Percentiles rank a stretch among this genome's conserved stretches.
Conservation (phyloP, 2,888 invertebrate species). For the Lomographa bimaculata region DNA sequence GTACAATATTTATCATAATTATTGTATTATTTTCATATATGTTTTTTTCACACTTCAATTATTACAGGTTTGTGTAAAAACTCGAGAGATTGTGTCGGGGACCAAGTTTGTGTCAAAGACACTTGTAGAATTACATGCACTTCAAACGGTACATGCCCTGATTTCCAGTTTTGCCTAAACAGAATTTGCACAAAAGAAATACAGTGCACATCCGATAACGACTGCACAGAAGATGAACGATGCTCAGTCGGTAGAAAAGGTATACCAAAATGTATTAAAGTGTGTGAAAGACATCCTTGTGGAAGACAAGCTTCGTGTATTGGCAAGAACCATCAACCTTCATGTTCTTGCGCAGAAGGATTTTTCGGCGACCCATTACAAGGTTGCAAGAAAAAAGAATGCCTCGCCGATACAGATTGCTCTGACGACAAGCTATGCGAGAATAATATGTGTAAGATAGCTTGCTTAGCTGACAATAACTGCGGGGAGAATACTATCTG, state of each 20-base stretch:
- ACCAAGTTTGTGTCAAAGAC: slow-evolving; percentile 93
- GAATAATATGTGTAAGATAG: slow-evolving; percentile 92
- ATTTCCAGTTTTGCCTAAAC: slow-evolving; percentile 92
- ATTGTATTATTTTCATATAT: too few species aligned
- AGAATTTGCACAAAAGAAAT: slow-evolving; percentile 93
- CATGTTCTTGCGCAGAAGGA: slow-evolving; percentile 91
- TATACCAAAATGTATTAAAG: slow-evolving; percentile 89
- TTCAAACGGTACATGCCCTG: slow-evolving; percentile 91
- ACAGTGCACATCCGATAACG: slow-evolving; percentile 87
- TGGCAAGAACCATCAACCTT: slow-evolving; percentile 88
- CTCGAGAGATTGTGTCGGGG: slow-evolving; percentile 92
- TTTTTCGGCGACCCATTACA: slow-evolving; percentile 92
- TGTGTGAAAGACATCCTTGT: slow-evolving; percentile 89
- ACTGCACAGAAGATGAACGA: slow-evolving; percentile 89
- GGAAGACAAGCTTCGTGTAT: slow-evolving; percentile 93
- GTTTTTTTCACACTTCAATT: too few species aligned
- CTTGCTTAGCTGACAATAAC: slow-evolving; percentile 91
- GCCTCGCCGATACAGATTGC: slow-evolving; percentile 88
- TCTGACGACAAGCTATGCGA: slow-evolving; percentile 93
- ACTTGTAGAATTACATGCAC: slow-evolving; percentile 94
- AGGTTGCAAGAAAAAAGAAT: slow-evolving; percentile 92
- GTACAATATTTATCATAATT: too few species aligned
- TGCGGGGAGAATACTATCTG: slow-evolving; percentile 94
- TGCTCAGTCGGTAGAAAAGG: slow-evolving; percentile 88
- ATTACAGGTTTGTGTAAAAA: slow-evolving; percentile 88